phyloP scores from a whole-genome alignment of 1,140 invertebrate genomes.

The Lasioglossum albipes region DNA sequence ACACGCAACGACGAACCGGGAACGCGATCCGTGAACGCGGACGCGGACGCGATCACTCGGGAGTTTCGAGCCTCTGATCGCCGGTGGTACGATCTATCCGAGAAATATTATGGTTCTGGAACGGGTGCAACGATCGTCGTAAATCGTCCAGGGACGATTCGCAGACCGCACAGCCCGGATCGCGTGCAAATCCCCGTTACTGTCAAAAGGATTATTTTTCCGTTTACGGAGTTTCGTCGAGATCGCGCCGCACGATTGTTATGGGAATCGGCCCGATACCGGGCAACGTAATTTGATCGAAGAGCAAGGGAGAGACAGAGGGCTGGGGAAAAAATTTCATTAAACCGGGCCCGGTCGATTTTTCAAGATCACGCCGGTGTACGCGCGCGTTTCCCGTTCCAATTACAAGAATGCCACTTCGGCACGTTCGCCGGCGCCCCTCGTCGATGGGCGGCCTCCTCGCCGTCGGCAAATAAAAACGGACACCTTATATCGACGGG shows the following conservation, averaged over 20 bases:
- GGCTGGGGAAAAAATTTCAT: background rate
- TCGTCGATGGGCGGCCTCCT: background rate
- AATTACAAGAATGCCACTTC: slow-evolving; percentile 47
- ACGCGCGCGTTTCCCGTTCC: slow-evolving; percentile 37
- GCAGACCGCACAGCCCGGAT: slow-evolving; percentile 36
- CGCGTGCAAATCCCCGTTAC: background rate
- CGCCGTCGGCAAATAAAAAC: slow-evolving; percentile 1
- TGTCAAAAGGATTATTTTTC: background rate
- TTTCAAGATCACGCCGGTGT: slow-evolving; percentile 25
- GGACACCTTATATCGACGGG: slow-evolving; percentile 3
- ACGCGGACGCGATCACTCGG: slow-evolving; percentile 49
- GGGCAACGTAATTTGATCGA: too few species aligned
- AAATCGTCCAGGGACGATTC: slow-evolving; percentile 55
- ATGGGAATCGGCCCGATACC: too few species aligned
- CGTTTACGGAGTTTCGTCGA: too few species aligned
- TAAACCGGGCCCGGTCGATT: background rate
- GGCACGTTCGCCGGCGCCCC: slow-evolving; percentile 39
- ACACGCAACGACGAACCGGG: slow-evolving; percentile 35
- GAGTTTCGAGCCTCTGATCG: slow-evolving; percentile 35
- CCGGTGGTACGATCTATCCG: slow-evolving; percentile 55
- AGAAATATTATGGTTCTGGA: slow-evolving; percentile 62
- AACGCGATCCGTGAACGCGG: background rate
- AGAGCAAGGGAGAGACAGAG: background rate
- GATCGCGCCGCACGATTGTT: too few species aligned
- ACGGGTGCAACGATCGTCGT: slow-evolving; percentile 55